Evolutionary conservation across 2,888 invertebrate genomes (phyloP), one percentile per base, ranked within the genome.

Genomic region (Hartigia nigra): DNA sequence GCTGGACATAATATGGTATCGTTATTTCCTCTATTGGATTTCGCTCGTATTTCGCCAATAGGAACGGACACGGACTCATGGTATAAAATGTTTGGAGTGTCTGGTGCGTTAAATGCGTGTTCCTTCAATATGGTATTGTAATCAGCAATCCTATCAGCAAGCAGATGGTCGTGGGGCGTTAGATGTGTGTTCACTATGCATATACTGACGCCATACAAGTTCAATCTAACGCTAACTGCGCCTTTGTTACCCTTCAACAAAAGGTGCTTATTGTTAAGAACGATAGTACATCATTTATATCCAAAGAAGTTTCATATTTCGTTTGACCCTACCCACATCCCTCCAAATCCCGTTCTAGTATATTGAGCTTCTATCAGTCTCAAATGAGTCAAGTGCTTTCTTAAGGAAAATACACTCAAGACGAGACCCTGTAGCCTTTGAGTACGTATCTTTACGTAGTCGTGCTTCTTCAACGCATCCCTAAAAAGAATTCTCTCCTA

Each of bases 141-240:
- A 91, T 98, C 98, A 86, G 95, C 94, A 78, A 98, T 94, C 79
- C 98, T 94, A 85, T 97, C 97, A n/a, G 95, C 94, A 77, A 97
- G 92, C 83, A 96, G 93, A 85, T 97, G 95, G 89, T 97, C 97
- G 89, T 98, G 98, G 4, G 98, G 97, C 3, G 98, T 96, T 84
- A 99, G 92, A 92, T 99, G 98, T 75, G 96, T 95, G 90, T 98
- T 98, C 12, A 98, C 96, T 78, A 98, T 94, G 88, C 98, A 97
- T 77, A 98, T 90, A 1, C 97, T 98, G 87, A 97, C 96, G 2
- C 98, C 98, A 89, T 97, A 97, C 55, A 98, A 93, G 87, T 96
- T 96, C 88, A 98, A 94, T 79, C 98, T 93, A 77, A 98, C 93
- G 89, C 97, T 97, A 1, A 98, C 97, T 4, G 97, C 98, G 32